phyloP scores from a whole-genome alignment of 1,140 invertebrate genomes.

The Anthonomus grandis region DNA sequence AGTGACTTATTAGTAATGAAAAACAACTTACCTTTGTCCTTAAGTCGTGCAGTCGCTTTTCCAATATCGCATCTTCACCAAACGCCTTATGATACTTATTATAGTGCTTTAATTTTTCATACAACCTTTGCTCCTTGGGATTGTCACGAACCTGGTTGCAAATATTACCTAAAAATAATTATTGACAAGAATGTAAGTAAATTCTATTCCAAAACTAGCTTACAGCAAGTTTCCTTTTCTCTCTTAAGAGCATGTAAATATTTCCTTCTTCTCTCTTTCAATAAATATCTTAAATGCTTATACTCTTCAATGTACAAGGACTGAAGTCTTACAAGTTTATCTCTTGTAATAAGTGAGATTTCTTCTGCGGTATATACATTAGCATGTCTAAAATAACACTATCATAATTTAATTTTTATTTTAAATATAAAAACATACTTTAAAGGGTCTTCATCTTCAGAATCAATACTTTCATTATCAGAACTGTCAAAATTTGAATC shows the following conservation, averaged over 20 bases:
- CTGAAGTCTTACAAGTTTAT: constrained; percentile 75
- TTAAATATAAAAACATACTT: constrained; percentile 66
- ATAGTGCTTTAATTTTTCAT: constrained; percentile 76
- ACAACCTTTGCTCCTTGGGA: constrained; percentile 68
- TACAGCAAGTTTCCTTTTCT: constrained; percentile 80
- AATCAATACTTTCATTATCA: constrained; percentile 74
- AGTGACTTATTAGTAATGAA: too few species aligned
- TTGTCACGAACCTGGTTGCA: constrained; percentile 65
- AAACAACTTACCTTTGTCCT: constrained; percentile 63
- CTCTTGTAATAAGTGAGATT: constrained; percentile 70
- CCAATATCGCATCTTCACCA: constrained; percentile 77
- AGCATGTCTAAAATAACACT: constrained; percentile 64
- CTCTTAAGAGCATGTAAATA: constrained; percentile 71
- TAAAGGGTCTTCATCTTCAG: constrained; percentile 71
- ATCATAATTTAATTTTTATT: neutral
- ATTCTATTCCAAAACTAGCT: constrained; percentile 39
- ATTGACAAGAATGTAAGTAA: constrained; percentile 27
- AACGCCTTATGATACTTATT: constrained; percentile 72
- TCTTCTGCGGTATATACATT: constrained; percentile 86
- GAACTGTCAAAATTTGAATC: constrained; percentile 67
- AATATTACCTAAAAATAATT: constrained; percentile 61
- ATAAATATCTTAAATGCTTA: constrained; percentile 65
- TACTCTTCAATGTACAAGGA: constrained; percentile 82
- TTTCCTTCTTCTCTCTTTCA: constrained; percentile 69
- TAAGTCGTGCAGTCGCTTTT: constrained; percentile 74